A percentile compares a stretch with the other conserved stretches of the same genome.
Conservation (phyloP, 2,797 vertebrate genomes). For the Phalanger gymnotis region DNA sequence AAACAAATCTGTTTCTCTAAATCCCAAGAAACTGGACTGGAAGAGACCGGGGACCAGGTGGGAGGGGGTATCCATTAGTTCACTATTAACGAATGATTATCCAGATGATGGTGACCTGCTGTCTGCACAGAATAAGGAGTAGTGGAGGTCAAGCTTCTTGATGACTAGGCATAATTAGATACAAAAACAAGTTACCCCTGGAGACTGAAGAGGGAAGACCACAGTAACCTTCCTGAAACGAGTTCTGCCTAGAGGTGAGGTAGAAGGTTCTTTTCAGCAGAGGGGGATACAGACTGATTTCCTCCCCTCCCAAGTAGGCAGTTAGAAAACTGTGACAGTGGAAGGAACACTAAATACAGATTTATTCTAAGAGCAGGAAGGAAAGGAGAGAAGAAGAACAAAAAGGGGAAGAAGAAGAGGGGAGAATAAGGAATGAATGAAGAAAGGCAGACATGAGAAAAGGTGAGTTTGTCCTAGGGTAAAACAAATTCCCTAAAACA, state of each 20-base stretch:
- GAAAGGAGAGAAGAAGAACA: not conserved
- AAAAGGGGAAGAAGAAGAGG: not conserved
- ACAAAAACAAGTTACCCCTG: not conserved
- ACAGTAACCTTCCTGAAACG: not conserved
- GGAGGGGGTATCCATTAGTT: not conserved
- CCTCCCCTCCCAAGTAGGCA: not conserved
- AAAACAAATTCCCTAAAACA: not conserved
- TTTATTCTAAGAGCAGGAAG: not conserved
- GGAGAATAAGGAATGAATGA: not conserved
- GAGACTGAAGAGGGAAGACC: not conserved
- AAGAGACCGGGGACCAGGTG: not conserved
- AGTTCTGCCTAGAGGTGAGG: not conserved
- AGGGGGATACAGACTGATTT: not conserved
- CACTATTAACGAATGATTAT: conserved; percentile 37
- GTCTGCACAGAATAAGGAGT: not conserved
- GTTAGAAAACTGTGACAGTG: not conserved
- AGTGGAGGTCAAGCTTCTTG: conserved; percentile 33
- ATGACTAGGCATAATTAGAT: conserved; percentile 12
- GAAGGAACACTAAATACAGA: not conserved
- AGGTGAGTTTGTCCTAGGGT: not conserved
- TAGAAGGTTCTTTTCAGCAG: not conserved
- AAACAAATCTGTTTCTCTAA: not conserved
- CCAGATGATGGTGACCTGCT: conserved; percentile 42
- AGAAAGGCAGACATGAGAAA: not conserved
- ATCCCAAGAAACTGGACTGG: not conserved